Conservation (phyloP, 2,797 vertebrate species). For the Petrocephalus sullivani region DNA sequence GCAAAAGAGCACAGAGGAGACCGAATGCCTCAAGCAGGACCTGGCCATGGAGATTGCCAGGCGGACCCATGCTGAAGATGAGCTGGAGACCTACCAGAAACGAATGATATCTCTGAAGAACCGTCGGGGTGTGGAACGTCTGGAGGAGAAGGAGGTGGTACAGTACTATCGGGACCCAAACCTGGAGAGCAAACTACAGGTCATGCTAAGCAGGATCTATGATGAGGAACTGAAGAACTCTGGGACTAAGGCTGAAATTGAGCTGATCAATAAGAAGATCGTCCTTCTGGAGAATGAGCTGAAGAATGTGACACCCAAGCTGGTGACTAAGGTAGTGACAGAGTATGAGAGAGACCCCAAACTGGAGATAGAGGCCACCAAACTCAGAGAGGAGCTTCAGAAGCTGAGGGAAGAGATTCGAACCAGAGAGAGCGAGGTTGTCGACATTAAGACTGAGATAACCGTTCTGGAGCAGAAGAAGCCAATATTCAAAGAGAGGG, state of each 20-base stretch:
- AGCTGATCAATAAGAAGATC: conserved; percentile 60
- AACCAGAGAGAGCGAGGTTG: conserved; percentile 47
- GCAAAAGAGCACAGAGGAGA: conserved; percentile 44
- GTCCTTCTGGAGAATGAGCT: conserved; percentile 62
- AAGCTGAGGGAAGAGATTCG: conserved; percentile 61
- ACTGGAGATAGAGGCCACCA: conserved; percentile 71
- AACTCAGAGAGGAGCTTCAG: conserved; percentile 70
- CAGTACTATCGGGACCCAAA: conserved; percentile 84
- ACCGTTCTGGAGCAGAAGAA: conserved; percentile 69
- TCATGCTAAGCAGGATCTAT: conserved; percentile 59
- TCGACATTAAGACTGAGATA: conserved; percentile 68
- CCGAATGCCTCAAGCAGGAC: conserved; percentile 65
- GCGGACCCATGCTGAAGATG: conserved; percentile 63
- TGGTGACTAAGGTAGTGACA: conserved; percentile 82
- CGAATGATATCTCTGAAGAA: conserved; percentile 74
- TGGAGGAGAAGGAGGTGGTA: conserved; percentile 88
- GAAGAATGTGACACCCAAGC: conserved; percentile 62
- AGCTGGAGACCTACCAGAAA: conserved; percentile 68
- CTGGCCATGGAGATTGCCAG: conserved; percentile 68
- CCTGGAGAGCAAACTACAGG: conserved; percentile 65
- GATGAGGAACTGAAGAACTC: conserved; percentile 64
- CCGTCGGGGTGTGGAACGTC: conserved; percentile 78
- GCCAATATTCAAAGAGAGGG: conserved; percentile 70
- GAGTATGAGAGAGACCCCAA: conserved; percentile 81
- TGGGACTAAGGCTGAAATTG: conserved; percentile 61